Conservation (phyloP, 2,888 invertebrate genomes). For the Temnothorax rugatulus region DNA sequence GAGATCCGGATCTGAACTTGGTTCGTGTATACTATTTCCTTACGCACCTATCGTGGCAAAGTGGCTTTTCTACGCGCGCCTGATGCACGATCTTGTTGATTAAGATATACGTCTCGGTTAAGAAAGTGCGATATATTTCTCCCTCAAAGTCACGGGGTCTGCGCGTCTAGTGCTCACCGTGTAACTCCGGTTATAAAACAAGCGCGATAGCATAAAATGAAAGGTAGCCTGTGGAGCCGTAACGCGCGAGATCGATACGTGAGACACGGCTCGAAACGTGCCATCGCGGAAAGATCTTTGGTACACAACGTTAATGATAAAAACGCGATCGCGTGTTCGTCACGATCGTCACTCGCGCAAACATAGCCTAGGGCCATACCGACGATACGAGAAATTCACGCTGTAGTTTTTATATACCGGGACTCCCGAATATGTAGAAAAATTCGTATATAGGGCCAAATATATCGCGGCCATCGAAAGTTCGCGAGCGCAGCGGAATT, state of each 20-base stretch:
- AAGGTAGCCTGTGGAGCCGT: neutral
- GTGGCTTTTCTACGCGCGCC: neutral
- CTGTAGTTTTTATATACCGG: neutral
- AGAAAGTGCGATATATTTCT: conserved; percentile 55
- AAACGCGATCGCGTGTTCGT: conserved; percentile 39
- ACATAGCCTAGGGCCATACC: neutral
- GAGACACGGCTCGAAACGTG: conserved; percentile 43
- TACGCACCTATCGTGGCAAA: neutral
- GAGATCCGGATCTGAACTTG: conserved; percentile 13
- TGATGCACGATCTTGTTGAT: conserved; percentile 19
- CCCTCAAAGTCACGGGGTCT: conserved; percentile 6
- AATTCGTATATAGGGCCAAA: neutral
- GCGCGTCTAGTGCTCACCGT: neutral
- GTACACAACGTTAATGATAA: conserved; percentile 48
- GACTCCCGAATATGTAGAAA: neutral
- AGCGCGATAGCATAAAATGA: neutral
- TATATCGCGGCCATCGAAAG: neutral
- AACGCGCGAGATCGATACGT: conserved; percentile 35
- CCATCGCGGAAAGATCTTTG: conserved; percentile 45
- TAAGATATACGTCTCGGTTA: conserved; percentile 47
- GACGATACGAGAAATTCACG: conserved; percentile 16
- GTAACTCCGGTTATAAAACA: conserved; percentile 23
- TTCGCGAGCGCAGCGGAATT: neutral
- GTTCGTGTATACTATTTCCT: neutral
- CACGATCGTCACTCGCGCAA: conserved; percentile 23